These are phyloP conservation scores for Gymnosoma rotundatum DNA, from an alignment of 2,888 invertebrate species.

Conservation along the genomic window DNA sequence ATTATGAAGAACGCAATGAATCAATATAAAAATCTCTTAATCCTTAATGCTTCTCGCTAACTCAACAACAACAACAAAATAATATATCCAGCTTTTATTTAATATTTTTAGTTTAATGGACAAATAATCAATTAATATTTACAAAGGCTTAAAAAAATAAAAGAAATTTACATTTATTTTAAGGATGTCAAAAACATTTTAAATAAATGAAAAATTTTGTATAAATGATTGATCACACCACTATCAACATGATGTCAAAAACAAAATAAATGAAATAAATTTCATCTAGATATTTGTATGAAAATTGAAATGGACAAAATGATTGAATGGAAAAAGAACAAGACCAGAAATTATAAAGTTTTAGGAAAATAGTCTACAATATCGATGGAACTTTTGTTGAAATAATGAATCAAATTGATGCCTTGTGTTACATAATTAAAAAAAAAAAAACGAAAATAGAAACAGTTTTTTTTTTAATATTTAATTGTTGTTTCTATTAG, in stretches of 20 bases:
- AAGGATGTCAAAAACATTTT: constrained; percentile 15
- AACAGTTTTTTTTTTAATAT: constrained; percentile 27
- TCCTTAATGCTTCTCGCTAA: too few relatives aligned
- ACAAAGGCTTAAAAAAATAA: neutral
- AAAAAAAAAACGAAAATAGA: neutral
- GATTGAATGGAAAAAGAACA: neutral
- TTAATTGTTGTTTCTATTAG: constrained; percentile 43
- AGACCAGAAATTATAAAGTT: constrained; percentile 3
- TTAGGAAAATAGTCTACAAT: neutral
- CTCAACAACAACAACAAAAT: too few relatives aligned
- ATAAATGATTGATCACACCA: constrained; percentile 56
- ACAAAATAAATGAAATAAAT: neutral
- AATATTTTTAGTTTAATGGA: constrained; percentile 1
- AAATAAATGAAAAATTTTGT: constrained; percentile 9
- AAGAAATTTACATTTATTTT: constrained; percentile 25
- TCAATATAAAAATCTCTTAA: too few relatives aligned
- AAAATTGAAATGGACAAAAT: neutral
- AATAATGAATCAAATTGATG: constrained; percentile 5
- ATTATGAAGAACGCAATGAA: too few relatives aligned
- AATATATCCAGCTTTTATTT: constrained; percentile 5
- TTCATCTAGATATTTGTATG: constrained; percentile 9
- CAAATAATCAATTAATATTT: constrained; percentile 32
- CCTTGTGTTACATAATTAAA: neutral
- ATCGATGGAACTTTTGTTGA: neutral
- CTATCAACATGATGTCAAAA: constrained; percentile 57